phyloP scores from a whole-genome alignment of 2,113 vertebrate species.

The Eira barbara region DNA sequence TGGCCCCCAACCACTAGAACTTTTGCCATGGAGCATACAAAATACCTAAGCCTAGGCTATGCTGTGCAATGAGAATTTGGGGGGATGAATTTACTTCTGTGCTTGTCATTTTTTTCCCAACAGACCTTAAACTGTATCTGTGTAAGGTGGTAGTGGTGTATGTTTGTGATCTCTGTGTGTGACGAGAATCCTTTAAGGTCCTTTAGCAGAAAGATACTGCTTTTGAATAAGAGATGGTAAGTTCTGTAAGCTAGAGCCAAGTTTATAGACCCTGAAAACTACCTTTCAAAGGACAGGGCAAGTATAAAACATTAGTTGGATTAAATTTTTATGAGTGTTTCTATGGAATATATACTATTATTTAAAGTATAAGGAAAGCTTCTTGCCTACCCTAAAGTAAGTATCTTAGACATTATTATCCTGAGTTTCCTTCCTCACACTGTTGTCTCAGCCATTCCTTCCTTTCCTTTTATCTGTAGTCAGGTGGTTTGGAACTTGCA shows the following conservation, averaged over 20 bases:
- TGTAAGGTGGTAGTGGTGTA: background rate
- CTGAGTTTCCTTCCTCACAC: background rate
- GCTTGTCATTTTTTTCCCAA: background rate
- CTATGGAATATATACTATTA: background rate
- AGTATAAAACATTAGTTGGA: background rate
- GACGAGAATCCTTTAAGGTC: background rate
- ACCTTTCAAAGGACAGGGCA: background rate
- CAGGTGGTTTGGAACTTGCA: background rate
- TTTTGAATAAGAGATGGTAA: background rate
- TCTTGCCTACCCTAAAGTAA: background rate
- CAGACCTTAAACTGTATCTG: background rate
- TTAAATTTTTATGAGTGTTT: background rate
- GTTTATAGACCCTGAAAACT: background rate
- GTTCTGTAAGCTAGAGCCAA: background rate
- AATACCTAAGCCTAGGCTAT: background rate
- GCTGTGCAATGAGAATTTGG: background rate
- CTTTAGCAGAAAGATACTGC: background rate
- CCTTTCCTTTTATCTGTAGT: background rate
- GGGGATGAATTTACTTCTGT: background rate
- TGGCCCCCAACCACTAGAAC: background rate
- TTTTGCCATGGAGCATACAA: background rate
- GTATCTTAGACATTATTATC: background rate
- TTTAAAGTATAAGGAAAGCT: background rate
- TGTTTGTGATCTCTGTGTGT: background rate
- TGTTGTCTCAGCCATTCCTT: background rate